phyloP scores from a whole-genome alignment of 2,888 invertebrate species.

The Leptogaster cylindrica region DNA sequence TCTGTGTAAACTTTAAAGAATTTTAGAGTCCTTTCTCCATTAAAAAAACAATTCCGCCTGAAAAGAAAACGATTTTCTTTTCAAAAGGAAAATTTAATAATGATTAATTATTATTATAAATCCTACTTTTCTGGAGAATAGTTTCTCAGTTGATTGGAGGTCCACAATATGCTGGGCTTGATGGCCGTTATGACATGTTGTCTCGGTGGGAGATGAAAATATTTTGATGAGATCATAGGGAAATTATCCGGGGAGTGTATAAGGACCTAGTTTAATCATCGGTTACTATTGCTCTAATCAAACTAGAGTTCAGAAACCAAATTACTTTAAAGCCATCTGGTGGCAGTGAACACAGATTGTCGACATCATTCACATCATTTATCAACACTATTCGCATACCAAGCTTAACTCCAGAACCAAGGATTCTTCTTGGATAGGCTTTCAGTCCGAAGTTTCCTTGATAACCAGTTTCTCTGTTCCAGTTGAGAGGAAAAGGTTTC shows the following conservation, averaged over 20 bases:
- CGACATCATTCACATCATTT: no score
- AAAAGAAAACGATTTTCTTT: no score
- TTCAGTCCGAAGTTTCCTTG: slow-evolving; percentile 62
- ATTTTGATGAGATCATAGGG: slow-evolving; percentile 69
- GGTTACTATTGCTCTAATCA: no score
- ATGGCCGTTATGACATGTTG: slow-evolving; percentile 71
- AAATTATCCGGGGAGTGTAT: slow-evolving; percentile 71
- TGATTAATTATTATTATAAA: neutral
- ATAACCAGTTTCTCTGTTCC: slow-evolving; percentile 72
- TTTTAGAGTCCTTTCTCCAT: slow-evolving; percentile 68
- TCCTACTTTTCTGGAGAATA: slow-evolving; percentile 63
- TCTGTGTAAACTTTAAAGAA: slow-evolving; percentile 76
- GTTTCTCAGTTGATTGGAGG: slow-evolving; percentile 66
- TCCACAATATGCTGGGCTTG: slow-evolving; percentile 74
- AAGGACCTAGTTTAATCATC: no score
- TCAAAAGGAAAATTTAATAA: no score
- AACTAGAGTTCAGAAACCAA: no score
- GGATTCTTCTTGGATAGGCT: slow-evolving; percentile 73
- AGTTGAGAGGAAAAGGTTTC: neutral
- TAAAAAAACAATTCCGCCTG: slow-evolving; percentile 74
- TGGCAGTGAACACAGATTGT: no score
- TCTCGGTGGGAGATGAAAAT: slow-evolving; percentile 68
- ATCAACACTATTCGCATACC: neutral
- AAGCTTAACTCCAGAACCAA: slow-evolving; percentile 59
- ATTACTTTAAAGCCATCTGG: no score